phyloP scores from a whole-genome alignment of 2,797 vertebrate genomes.

The Chromis chromis region DNA sequence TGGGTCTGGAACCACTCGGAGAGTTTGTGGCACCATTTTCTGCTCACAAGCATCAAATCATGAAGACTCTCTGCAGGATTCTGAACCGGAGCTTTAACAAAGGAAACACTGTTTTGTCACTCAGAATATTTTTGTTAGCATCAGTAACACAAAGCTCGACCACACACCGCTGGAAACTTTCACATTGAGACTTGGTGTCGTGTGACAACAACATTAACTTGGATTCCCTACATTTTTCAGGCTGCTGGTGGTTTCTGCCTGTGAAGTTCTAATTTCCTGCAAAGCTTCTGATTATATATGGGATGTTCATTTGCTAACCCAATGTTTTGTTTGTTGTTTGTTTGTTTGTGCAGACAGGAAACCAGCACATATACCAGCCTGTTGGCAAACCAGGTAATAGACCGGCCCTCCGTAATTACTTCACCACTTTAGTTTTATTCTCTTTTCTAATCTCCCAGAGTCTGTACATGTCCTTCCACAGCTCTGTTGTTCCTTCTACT shows the following conservation, averaged over 20 bases:
- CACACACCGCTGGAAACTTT: conserved; percentile 43
- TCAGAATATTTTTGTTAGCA: conserved; percentile 35
- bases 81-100: conserved; percentile 28
- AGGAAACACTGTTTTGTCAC: conserved; percentile 20
- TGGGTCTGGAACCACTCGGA: conserved; percentile 7
- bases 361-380: conserved; percentile 98
- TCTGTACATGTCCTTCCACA: conserved; percentile 14
- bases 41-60: conserved; percentile 40
- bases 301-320: conserved; percentile 53
- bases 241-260: conserved; percentile 28
- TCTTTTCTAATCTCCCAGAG: conserved; percentile 17
- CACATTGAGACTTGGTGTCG: conserved; percentile 19
- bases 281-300: conserved; percentile 46
- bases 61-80: conserved; percentile 18
- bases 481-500: conserved; percentile 17
- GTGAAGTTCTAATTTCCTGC: conserved; percentile 58
- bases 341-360: conserved; percentile 89
- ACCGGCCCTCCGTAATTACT: conserved; percentile 45
- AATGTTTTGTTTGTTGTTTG: conserved; percentile 67
- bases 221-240: conserved; percentile 38
- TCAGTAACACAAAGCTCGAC: conserved; percentile 25
- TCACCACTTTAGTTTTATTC: conserved; percentile 40
- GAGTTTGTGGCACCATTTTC: conserved; percentile 29
- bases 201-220: conserved; percentile 56
- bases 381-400: conserved; percentile 95